Evolutionary conservation across 1,140 invertebrate species (phyloP), one percentile per base, ranked within the genome.

Genomic region (Antheraea mylitta): DNA sequence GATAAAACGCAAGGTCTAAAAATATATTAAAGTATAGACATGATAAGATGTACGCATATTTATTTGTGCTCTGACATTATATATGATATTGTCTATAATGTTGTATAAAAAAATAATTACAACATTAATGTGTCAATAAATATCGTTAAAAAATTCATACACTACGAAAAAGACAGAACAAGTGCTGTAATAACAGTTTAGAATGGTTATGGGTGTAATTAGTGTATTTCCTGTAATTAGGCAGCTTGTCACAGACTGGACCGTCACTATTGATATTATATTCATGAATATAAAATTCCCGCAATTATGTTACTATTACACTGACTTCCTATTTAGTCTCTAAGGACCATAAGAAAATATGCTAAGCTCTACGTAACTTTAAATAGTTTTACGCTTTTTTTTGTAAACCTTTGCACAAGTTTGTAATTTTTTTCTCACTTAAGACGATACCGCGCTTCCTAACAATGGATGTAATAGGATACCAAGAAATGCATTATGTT

Each of bases 221-320:
- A 81, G 78, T 80, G 65, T 71, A 78, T 79, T 80, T 87, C 87
- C 87, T 81, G 85, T 67, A 73, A 86, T 87, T 85, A 82, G 68
- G 73, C 76, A 79, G 75, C 64, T 83, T 82, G 83, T 77, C 76
- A 67, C 66, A 76, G 45, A 36, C n/a, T 8, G 45, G 37, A 7
- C n/a, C 18, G 6, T 53, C 10, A 53, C 11, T 38, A 45, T 11
- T 48, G n/a, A 48, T 65, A 37, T 11, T 16, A 13, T 53, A 48
- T 65, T 75, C 60, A 53, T 53, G 16, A 53, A 16, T 53, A 53
- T 16, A 68, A 36, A 22, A 66, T 64, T 65, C 60, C 61, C 13
- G 63, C 60, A 62, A 70, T 67, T 75, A 16, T 53, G 16, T 53
- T 16, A 53, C 11, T 13, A 48, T 6, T 48, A 48, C 3, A 48